These are phyloP conservation scores for Gymnocheta viridis DNA, from an alignment of 2,888 invertebrate species.

Conservation along the genomic window DNA sequence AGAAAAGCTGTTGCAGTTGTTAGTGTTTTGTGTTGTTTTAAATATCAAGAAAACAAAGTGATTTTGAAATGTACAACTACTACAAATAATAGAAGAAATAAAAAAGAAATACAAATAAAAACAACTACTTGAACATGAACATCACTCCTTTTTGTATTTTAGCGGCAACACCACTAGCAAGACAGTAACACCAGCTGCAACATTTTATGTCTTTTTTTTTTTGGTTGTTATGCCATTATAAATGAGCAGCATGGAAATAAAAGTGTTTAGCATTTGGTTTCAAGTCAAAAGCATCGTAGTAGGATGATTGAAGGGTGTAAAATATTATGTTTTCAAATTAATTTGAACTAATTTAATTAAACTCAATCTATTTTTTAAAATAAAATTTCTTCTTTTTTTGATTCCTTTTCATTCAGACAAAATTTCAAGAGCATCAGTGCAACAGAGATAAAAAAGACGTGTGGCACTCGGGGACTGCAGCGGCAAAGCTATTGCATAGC, in stretches of 20 bases:
- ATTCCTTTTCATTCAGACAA: neutral
- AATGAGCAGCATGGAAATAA: conserved; percentile 54
- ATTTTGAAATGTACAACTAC: conserved; percentile 62
- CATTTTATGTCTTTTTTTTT: conserved; percentile 14
- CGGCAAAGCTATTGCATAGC: too few species aligned
- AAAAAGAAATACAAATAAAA: conserved; percentile 2
- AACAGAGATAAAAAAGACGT: too few species aligned
- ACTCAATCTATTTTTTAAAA: neutral
- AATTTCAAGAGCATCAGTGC: too few species aligned
- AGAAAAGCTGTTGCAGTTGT: conserved; percentile 33
- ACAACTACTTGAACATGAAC: conserved; percentile 5
- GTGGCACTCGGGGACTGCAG: too few species aligned
- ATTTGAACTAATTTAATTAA: neutral
- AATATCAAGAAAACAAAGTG: conserved; percentile 70
- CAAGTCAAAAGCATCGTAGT: neutral
- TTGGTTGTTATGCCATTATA: conserved; percentile 46
- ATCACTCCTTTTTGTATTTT: conserved; percentile 27
- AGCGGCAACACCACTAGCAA: conserved; percentile 43
- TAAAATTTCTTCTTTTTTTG: neutral
- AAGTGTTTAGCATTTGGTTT: conserved; percentile 30
- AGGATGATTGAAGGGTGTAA: neutral
- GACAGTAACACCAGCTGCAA: conserved; percentile 53
- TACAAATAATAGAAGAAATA: neutral
- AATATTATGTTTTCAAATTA: neutral
- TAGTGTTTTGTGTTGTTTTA: conserved; percentile 54